These are phyloP conservation scores for Drosophila punjabiensis DNA, from an alignment of 1,140 invertebrate species.

Conservation along the genomic window DNA sequence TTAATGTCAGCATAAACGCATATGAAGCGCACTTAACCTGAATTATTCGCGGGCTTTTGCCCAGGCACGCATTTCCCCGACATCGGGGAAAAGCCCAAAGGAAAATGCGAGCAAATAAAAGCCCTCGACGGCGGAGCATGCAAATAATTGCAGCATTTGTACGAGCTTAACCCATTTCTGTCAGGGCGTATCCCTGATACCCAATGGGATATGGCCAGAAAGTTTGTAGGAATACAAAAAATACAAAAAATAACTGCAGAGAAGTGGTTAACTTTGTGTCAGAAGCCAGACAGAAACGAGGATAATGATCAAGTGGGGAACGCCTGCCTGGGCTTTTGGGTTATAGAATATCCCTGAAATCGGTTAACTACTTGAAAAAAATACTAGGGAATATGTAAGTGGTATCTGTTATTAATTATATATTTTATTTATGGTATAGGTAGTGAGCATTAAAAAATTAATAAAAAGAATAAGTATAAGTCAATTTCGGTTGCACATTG, in stretches of 20 bases:
- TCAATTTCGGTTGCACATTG: too few relatives aligned
- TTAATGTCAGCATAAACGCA: slow-evolving; percentile 82
- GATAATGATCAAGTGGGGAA: slow-evolving; percentile 10
- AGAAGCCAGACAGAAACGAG: slow-evolving; percentile 27
- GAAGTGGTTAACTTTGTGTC: slow-evolving; percentile 36
- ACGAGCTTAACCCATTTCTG: slow-evolving; percentile 76
- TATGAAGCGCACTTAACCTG: slow-evolving; percentile 76
- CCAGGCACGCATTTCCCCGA: slow-evolving; percentile 50
- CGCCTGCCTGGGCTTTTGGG: neutral
- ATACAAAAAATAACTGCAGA: neutral
- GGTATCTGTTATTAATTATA: neutral
- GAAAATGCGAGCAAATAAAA: slow-evolving; percentile 51
- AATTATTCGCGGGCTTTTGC: slow-evolving; percentile 57
- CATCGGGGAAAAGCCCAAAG: slow-evolving; percentile 2
- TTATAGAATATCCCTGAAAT: neutral
- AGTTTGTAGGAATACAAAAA: slow-evolving; percentile 11
- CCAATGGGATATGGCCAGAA: slow-evolving; percentile 14
- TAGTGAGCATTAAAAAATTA: neutral
- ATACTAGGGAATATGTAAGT: neutral
- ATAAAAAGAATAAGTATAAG: too few relatives aligned
- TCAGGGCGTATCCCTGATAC: slow-evolving; percentile 34
- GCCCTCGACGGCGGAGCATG: slow-evolving; percentile 61
- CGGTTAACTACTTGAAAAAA: neutral
- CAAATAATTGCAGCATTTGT: slow-evolving; percentile 80
- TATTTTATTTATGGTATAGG: neutral